phyloP scores from a whole-genome alignment of 2,888 invertebrate species.

The Theretra japonica region DNA sequence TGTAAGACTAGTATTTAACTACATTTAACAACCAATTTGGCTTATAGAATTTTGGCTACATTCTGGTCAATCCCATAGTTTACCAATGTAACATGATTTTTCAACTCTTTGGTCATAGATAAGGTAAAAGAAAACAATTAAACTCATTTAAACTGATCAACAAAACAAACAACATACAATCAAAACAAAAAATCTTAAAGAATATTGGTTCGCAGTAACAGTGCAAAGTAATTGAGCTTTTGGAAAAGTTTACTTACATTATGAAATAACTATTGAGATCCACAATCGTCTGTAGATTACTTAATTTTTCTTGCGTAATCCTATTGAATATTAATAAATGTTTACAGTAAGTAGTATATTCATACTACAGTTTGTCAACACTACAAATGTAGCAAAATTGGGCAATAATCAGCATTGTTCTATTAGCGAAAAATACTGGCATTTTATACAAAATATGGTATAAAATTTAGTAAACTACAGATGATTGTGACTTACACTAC shows the following conservation, averaged over 20 bases:
- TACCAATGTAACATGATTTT: slow-evolving; percentile 11
- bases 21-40: slow-evolving; percentile 42
- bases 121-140: slow-evolving; percentile 30
- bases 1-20: slow-evolving; percentile 27
- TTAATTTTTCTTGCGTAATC: slow-evolving; percentile 55
- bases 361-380: background rate
- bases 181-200: slow-evolving; percentile 65
- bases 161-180: slow-evolving; percentile 50
- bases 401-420: background rate
- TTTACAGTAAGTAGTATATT: background rate
- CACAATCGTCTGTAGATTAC: slow-evolving; percentile 82
- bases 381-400: slow-evolving; percentile 18
- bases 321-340: background rate
- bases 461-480: slow-evolving; percentile 80
- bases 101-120: slow-evolving; percentile 38
- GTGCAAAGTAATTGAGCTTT: slow-evolving; percentile 64
- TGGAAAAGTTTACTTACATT: slow-evolving; percentile 67
- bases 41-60: slow-evolving; percentile 41
- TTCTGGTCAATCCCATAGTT: slow-evolving; percentile 6
- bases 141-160: slow-evolving; percentile 23
- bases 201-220: slow-evolving; percentile 69
- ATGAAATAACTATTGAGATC: slow-evolving; percentile 79
- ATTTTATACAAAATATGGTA: slow-evolving; percentile 34
- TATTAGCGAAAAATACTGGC: slow-evolving; percentile 24
- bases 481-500: slow-evolving; percentile 81